These are phyloP conservation scores for Chelidonichthys spinosus DNA, from an alignment of 2,797 vertebrate genomes.

Conservation along the genomic window DNA sequence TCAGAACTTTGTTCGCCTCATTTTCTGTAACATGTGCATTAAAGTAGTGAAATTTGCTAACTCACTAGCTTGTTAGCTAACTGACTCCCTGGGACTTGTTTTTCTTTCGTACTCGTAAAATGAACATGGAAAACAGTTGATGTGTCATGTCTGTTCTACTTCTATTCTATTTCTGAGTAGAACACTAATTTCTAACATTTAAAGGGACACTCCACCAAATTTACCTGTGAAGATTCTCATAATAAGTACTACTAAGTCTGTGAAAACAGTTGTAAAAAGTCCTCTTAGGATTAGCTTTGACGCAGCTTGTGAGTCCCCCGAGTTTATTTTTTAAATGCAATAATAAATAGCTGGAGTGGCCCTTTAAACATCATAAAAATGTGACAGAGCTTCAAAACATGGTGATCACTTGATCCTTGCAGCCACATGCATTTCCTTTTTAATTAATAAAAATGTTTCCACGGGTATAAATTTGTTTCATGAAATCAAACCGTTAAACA, in stretches of 20 bases:
- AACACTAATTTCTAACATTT: slow-evolving; percentile 3
- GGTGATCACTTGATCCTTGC: not conserved
- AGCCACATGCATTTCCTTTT: not conserved
- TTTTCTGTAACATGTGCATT: too few relatives aligned
- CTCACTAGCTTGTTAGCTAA: too few relatives aligned
- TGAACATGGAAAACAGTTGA: too few relatives aligned
- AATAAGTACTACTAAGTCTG: not conserved
- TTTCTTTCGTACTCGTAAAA: too few relatives aligned
- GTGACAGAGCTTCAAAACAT: not conserved
- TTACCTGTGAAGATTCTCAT: not conserved
- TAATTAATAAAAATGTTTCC: too few relatives aligned
- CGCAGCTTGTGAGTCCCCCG: too few relatives aligned
- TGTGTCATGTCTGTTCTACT: too few relatives aligned
- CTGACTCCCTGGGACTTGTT: too few relatives aligned
- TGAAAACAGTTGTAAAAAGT: not conserved
- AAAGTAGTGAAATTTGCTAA: too few relatives aligned
- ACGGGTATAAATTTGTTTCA: not conserved
- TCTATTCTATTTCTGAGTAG: too few relatives aligned
- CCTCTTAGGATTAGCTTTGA: too few relatives aligned
- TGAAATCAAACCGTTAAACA: not conserved
- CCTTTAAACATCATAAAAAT: slow-evolving; percentile 4
- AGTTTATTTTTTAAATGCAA: not conserved
- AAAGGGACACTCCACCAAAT: not conserved
- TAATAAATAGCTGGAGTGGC: not conserved
- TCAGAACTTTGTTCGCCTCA: too few relatives aligned